A percentile compares a stretch with the other conserved stretches of the same genome.
Evolutionary conservation across 2,113 vertebrate genomes (phyloP).

Genomic region (Carassius carassius): DNA sequence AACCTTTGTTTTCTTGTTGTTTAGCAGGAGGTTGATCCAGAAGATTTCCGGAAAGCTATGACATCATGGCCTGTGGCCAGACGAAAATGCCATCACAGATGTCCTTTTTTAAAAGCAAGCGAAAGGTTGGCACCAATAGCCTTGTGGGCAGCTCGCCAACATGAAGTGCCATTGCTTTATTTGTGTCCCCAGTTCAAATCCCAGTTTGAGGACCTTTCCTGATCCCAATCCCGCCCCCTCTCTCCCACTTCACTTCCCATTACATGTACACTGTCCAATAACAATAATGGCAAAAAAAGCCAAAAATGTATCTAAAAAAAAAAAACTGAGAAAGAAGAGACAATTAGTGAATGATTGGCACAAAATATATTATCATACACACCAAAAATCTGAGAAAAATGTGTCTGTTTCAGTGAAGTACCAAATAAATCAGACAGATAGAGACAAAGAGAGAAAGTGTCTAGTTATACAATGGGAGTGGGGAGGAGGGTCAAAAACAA

Average conservation of each 20-base stretch:
- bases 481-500: not conserved
- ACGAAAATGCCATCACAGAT: not conserved
- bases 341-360: not conserved
- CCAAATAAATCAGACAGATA: not conserved
- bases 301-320: too few relatives aligned
- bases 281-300: not conserved
- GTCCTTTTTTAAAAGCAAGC: not conserved
- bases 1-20: not conserved
- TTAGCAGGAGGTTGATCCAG: not conserved
- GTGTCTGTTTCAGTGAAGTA: not conserved
- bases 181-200: too few relatives aligned
- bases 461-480: slow-evolving; percentile 10
- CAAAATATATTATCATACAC: not conserved
- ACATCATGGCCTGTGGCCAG: not conserved
- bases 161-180: too few relatives aligned
- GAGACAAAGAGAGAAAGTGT: slow-evolving; percentile 8
- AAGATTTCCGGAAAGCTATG: not conserved
- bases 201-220: too few relatives aligned
- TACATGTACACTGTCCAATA: too few relatives aligned
- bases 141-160: too few relatives aligned
- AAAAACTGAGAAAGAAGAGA: not conserved
- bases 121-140: not conserved
- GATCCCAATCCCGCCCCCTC: too few relatives aligned
- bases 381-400: not conserved
- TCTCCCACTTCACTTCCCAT: too few relatives aligned